Conservation (phyloP, 2,888 invertebrate species). For the Stenodera caucasica region DNA sequence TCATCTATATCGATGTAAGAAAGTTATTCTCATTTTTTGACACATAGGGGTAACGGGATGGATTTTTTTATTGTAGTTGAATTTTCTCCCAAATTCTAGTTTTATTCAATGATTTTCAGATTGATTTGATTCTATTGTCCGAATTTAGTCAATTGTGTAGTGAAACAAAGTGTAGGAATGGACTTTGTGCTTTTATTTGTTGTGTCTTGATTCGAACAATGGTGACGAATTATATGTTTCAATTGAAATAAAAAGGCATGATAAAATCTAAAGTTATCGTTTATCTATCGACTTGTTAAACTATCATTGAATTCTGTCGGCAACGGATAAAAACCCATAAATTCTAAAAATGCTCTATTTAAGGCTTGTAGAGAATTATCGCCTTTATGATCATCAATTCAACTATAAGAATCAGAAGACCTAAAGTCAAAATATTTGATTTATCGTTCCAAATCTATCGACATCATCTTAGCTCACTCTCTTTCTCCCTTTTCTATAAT, state of each 20-base stretch:
- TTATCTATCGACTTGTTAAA: constrained; percentile 17
- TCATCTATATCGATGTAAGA: too few species aligned
- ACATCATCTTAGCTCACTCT: not conserved
- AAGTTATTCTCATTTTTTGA: too few species aligned
- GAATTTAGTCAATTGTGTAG: constrained; percentile 1
- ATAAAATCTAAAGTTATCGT: constrained; percentile 12
- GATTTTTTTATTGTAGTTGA: too few species aligned
- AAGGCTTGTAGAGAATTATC: constrained; percentile 25
- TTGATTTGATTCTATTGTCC: constrained; percentile 14
- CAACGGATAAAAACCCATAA: constrained; percentile 20
- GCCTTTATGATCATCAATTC: constrained; percentile 23
- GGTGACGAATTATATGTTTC: too few species aligned
- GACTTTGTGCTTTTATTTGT: too few species aligned
- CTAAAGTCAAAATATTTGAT: constrained; percentile 18
- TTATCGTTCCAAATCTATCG: constrained; percentile 11
- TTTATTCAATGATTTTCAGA: too few species aligned
- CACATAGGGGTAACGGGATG: too few species aligned
- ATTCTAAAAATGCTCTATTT: constrained; percentile 15
- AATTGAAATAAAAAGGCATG: too few species aligned
- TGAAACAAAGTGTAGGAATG: too few species aligned
- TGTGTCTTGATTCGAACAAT: too few species aligned
- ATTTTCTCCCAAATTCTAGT: too few species aligned
- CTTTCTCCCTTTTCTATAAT: too few species aligned
- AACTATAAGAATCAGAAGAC: constrained; percentile 19
- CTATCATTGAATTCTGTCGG: constrained; percentile 13